Conservation (phyloP, 2,797 vertebrate genomes). For the Pseudocheirus occidentalis region DNA sequence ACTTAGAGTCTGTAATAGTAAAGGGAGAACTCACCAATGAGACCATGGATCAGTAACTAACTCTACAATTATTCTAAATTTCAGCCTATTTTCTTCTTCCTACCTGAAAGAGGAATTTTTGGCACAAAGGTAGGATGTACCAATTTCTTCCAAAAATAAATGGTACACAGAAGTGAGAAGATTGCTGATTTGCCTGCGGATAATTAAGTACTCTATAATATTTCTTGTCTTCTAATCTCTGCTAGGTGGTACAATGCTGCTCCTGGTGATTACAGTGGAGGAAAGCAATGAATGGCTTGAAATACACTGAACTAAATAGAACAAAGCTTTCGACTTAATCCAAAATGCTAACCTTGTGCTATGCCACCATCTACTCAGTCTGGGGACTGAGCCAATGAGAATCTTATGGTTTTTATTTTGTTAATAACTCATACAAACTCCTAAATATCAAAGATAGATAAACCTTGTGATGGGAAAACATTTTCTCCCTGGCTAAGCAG, state of each 20-base stretch:
- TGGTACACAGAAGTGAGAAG: neutral
- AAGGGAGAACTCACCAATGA: neutral
- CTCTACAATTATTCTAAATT: neutral
- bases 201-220: neutral
- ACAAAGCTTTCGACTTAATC: neutral
- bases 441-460: neutral
- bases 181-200: neutral
- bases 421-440: neutral
- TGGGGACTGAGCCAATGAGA: neutral
- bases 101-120: neutral
- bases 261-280: neutral
- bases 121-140: neutral
- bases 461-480: neutral
- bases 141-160: neutral
- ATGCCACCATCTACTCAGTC: neutral
- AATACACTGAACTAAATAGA: neutral
- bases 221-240: neutral
- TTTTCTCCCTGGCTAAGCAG: neutral
- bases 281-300: neutral
- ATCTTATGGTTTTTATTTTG: neutral
- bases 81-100: neutral
- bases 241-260: neutral
- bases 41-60: neutral
- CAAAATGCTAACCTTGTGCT: neutral
- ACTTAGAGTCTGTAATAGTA: neutral